Evolutionary conservation across 2,113 vertebrate species (phyloP), one percentile per base, ranked within the genome.

Genomic region (Silurus glanis): DNA sequence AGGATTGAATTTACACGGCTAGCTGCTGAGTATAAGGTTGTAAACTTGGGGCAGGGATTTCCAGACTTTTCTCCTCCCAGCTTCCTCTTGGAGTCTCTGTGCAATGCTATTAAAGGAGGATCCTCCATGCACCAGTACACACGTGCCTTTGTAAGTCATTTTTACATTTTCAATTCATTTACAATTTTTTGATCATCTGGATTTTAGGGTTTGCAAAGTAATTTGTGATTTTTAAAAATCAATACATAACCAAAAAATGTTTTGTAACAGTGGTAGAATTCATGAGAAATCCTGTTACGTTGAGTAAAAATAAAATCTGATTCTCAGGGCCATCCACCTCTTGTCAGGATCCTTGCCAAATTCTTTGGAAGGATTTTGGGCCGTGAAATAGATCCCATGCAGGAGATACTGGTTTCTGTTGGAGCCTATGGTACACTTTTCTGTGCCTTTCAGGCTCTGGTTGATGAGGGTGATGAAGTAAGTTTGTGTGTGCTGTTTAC

Each of bases 31-130:
- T 93, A 96, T 87, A 95, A 97, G 28, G 88, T 85, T 0, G 97
- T 99, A 85, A 98, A 99, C 94, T 92, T 99, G 56, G 98, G 98
- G 25, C 97, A 98, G 80, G 98, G 98, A 5, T 99, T 98, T 81
- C 98, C 98, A 0, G 96, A 99, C 91, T 98, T 98, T 72, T 90
- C 96, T 0, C 96, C 97, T 0, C 97, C 98, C 0, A 91, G 92
- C 56, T 99, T 97, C 3, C 86, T 97, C 45, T 89, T 90, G 90
- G 95, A 98, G 72, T 97, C 97, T 0, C 95, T 98, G 0, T 87
- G 61, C 56, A 91, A 92, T 9, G 96, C 97, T 56, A 37, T 95
- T 0, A 91, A 75, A 0, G 95, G 94, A 89, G 92, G 94, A 84
- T 87, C 91, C 76, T 79, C 92, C 71, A 95, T 98, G 91, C 97